Base-by-base conservation (phyloP, 1,140 invertebrate genomes). In the Popillia japonica region DNA sequence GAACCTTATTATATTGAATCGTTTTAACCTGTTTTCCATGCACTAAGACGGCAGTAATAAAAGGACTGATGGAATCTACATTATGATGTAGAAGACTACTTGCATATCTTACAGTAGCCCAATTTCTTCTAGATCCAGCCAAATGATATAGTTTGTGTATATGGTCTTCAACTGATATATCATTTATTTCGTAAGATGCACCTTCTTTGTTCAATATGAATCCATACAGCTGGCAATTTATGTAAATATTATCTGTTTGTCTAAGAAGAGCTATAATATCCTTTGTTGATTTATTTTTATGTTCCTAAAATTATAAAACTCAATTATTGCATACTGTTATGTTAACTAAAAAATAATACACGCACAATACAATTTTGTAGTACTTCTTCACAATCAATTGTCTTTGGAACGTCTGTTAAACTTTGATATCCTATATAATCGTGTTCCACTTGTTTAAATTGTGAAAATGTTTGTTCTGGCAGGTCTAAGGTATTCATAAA, bases 61-160 rank as follows among this genome's bases (percentile, higher is more conserved):
- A 98, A 17, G 98, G 98, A 87, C 97, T 98, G 78, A 99, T 96
- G 82, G 96, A 98, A 87, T 99, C 98, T 3, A 99, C 98, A 74
- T 96, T 94, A 85, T 99, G 98, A 85, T 93, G 91, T 23, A 99
- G 89, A 72, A 99, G 89, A 83, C 95, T 96, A 48, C 96, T 97
- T 84, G 96, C 98, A 85, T 98, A 96, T 75, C 98, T 91, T 22
- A 99, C 96, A 44, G 95, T 95, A 78, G 94, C 93, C 98, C 98
- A 99, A 86, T 96, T 93, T 72, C 96, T 91, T 40, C 97, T 88
- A 75, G 93, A 92, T 22, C 97, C 97, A 22, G 97, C 96, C 82
- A 93, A 91, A 84, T 94, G 92, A 87, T 98, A 97, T n/a, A 98
- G 88, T 79, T 88, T 87, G 81, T 93, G 92, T 20, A 99, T 87